Evolutionary conservation across 2,113 vertebrate genomes (phyloP).

Genomic region (Gallinago jamesoni): DNA sequence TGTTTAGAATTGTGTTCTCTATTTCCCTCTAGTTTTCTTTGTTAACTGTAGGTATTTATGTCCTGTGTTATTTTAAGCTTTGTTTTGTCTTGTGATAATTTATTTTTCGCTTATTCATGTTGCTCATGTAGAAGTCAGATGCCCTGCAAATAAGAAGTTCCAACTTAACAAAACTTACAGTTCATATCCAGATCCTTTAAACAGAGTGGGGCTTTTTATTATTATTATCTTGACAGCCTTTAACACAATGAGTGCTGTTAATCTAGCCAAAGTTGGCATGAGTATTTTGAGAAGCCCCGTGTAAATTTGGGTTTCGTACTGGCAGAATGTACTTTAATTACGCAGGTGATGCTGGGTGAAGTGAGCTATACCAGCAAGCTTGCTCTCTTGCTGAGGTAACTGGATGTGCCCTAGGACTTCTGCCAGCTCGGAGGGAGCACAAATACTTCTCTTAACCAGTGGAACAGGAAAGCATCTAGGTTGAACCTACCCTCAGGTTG

Average conservation of each 20-base stretch:
- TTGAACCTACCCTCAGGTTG: constrained; percentile 50
- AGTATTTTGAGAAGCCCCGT: background rate
- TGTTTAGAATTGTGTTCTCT: background rate
- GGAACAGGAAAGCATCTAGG: background rate
- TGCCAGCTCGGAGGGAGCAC: constrained; percentile 34
- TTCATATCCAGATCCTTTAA: background rate
- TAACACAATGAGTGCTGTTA: background rate
- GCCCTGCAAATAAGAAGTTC: background rate
- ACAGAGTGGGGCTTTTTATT: background rate
- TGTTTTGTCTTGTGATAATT: constrained; percentile 1
- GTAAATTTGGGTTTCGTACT: background rate
- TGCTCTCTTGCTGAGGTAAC: background rate
- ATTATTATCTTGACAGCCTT: background rate
- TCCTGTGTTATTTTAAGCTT: constrained; percentile 15
- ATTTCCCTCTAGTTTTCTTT: constrained; percentile 22
- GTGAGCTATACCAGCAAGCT: background rate
- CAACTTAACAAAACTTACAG: background rate
- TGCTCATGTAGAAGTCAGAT: background rate
- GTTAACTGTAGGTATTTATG: constrained; percentile 27
- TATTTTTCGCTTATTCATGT: background rate
- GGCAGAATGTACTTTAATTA: background rate
- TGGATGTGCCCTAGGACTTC: background rate
- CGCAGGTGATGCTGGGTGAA: background rate
- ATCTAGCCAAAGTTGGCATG: background rate
- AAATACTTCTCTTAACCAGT: background rate